Evolutionary conservation across 2,113 vertebrate species (phyloP).

Genomic region (Bubalus kerabau): DNA sequence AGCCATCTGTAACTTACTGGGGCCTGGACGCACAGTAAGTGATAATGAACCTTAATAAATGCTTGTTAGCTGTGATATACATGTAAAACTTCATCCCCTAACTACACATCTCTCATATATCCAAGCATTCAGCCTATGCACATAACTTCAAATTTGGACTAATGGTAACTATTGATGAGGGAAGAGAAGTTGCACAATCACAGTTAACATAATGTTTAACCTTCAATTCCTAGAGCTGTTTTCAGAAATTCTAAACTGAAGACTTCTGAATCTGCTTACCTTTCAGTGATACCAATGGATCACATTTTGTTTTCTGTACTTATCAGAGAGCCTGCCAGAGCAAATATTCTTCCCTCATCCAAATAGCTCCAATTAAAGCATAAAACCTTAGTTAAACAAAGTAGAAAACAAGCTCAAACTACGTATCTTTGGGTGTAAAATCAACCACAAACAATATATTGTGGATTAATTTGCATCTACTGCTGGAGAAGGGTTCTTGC

Average conservation of each 20-base stretch:
- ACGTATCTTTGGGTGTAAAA: neutral
- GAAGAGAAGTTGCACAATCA: neutral
- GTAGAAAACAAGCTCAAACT: constrained; percentile 22
- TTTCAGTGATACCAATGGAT: neutral
- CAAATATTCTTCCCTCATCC: neutral
- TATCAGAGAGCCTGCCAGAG: neutral
- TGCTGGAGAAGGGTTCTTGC: neutral
- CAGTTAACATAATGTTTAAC: neutral
- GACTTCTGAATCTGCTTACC: neutral
- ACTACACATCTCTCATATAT: neutral
- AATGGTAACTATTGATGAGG: neutral
- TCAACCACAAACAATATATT: neutral
- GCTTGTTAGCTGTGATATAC: neutral
- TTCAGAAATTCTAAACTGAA: neutral
- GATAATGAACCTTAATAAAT: neutral
- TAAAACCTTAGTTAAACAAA: constrained; percentile 10
- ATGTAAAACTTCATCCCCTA: neutral
- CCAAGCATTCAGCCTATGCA: neutral
- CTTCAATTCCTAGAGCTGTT: neutral
- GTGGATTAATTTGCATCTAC: constrained; percentile 23
- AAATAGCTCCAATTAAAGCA: constrained; percentile 37
- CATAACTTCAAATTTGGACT: neutral
- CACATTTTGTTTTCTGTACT: constrained; percentile 1
- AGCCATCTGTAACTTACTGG: neutral
- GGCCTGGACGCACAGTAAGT: neutral